phyloP scores from a whole-genome alignment of 2,888 invertebrate genomes.

The Alentia gelatinosa region DNA sequence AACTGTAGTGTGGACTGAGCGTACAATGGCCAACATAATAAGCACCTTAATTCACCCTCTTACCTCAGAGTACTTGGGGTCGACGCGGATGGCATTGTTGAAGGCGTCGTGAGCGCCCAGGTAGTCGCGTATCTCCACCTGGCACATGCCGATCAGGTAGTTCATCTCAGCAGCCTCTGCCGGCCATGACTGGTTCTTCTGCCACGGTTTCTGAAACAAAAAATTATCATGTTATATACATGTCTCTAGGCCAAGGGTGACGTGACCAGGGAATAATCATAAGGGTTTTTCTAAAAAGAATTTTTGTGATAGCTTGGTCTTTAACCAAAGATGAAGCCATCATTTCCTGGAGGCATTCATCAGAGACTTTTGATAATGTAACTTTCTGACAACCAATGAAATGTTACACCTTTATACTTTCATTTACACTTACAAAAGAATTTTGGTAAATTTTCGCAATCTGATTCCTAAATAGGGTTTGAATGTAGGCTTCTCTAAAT shows the following conservation, averaged over 20 bases:
- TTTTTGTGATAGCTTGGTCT: too few species aligned
- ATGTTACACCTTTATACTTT: not conserved
- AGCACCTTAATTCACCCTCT: not conserved
- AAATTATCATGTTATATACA: not conserved
- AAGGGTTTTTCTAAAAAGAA: too few species aligned
- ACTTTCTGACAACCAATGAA: too few species aligned
- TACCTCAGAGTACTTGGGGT: slow-evolving; percentile 77
- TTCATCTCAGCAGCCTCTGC: slow-evolving; percentile 77
- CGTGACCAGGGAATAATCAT: too few species aligned
- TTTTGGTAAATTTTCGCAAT: not conserved
- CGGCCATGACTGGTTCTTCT: slow-evolving; percentile 70
- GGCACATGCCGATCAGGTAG: slow-evolving; percentile 78
- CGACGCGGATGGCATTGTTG: slow-evolving; percentile 77
- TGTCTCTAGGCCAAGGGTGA: too few species aligned
- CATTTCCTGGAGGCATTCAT: too few species aligned
- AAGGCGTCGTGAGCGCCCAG: slow-evolving; percentile 76
- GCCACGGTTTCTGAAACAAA: slow-evolving; percentile 68
- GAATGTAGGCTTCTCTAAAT: not conserved
- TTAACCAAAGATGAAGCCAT: too few species aligned
- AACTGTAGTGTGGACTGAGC: too few species aligned
- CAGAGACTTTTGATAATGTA: too few species aligned
- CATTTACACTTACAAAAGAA: not conserved
- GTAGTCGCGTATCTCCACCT: slow-evolving; percentile 76
- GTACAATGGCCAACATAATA: too few species aligned
- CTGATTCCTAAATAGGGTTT: too few species aligned